These are phyloP conservation scores for Spheniscus humboldti DNA, from an alignment of 2,797 vertebrate species.

Conservation along the genomic window DNA sequence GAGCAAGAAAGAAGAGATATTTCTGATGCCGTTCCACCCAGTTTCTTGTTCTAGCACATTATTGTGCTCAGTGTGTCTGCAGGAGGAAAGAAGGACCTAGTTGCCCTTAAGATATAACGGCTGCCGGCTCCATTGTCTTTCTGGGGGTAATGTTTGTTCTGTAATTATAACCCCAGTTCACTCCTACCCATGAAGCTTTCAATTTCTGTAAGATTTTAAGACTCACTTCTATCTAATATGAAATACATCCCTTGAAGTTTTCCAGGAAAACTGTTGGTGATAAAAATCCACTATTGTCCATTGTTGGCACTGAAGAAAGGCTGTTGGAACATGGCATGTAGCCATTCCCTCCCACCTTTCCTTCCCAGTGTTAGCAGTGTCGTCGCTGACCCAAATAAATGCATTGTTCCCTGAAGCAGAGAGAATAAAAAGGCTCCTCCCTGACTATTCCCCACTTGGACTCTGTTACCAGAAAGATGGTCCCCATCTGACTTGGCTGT, in stretches of 20 bases:
- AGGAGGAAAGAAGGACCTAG: not conserved
- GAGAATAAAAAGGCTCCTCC: conserved; percentile 12
- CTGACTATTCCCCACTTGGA: not conserved
- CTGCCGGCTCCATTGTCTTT: not conserved
- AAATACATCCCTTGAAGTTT: not conserved
- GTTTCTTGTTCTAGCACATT: not conserved
- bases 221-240: not conserved
- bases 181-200: not conserved
- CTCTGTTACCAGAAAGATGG: not conserved
- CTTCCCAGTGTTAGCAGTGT: not conserved
- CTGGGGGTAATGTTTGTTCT: not conserved
- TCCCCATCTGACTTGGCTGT: conserved; percentile 52
- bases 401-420: not conserved
- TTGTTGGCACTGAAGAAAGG: not conserved
- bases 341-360: conserved; percentile 8
- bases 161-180: not conserved
- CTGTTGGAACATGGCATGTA: not conserved
- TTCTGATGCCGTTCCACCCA: not conserved
- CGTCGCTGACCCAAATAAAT: not conserved
- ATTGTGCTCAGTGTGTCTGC: not conserved
- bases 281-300: not conserved
- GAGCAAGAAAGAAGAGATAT: not conserved
- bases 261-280: not conserved
- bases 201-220: not conserved
- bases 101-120: accelerated